Evolutionary conservation across 2,113 vertebrate species (phyloP), one percentile per base, ranked within the genome.

Genomic region (Gallinago paraguaiae): DNA sequence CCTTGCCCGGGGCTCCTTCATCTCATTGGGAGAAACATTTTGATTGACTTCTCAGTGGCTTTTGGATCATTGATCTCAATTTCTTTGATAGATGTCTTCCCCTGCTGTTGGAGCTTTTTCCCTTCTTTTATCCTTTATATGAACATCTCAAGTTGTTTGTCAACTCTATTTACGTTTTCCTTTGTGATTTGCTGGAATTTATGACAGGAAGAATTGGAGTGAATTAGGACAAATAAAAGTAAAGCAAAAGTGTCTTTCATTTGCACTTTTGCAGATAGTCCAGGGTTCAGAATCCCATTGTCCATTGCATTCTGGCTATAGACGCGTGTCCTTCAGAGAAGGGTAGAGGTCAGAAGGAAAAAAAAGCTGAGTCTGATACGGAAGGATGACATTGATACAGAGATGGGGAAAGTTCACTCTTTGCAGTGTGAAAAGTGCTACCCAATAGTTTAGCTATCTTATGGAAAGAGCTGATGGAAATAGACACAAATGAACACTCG

Each of bases 391-490:
- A 8, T 9, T 39, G n/a, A 23, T 25, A 35, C 20, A 63, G 86
- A 92, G 83, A 78, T 31, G 57, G 74, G 56, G 70, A 61, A 91
- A 91, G 57, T 92, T 97, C 13, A 10, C 60, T 95, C 71, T 95
- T 77, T 68, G 20, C 64, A 83, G 70, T 59, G 65, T 90, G 81
- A 88, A 91, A 88, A 97, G 79, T 6, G 28, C 33, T 91, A 41
- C 56, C 51, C 35, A 79, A 54, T 64, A 86, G 67, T 63, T 75
- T 53, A 85, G 70, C 91, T 91, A 30, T 76, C 81, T 72, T 24
- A 39, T 39, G 28, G 46, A 54, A 87, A 95, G 82, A 80, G 69
- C 82, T 94, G 79, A 97, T 96, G 88, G 87, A 94, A 97, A 82
- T 24, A 37, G 94, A 96, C 89, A 61, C 54, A 69, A 90, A 93